phyloP scores from a whole-genome alignment of 2,888 invertebrate genomes.

The Drosophila stalkeri region DNA sequence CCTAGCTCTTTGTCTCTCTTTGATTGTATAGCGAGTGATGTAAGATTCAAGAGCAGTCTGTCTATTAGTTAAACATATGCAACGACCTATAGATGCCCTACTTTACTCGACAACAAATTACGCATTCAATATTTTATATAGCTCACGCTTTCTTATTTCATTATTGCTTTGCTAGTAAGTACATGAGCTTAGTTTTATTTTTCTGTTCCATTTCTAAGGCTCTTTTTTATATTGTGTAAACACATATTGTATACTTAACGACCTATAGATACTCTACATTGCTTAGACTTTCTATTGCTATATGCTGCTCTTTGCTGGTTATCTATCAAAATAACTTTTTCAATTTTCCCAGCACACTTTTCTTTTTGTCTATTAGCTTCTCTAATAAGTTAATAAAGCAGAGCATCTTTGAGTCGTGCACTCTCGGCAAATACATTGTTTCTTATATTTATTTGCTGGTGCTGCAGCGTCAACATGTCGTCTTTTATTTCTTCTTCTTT shows the following conservation, averaged over 20 bases:
- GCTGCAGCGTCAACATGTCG: conserved; percentile 47
- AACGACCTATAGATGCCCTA: not conserved
- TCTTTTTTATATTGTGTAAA: not conserved
- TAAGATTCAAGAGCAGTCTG: not conserved
- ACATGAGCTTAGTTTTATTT: not conserved
- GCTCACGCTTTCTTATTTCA: not conserved
- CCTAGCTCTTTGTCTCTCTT: not conserved
- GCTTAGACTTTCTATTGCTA: not conserved
- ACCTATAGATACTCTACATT: not conserved
- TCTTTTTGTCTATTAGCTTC: too few relatives aligned
- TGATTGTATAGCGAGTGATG: not conserved
- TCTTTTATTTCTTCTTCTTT: conserved; percentile 50
- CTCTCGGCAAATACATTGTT: not conserved
- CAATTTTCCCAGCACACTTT: too few relatives aligned
- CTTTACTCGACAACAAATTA: not conserved
- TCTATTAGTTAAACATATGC: not conserved
- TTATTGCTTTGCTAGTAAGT: not conserved
- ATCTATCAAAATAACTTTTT: too few relatives aligned
- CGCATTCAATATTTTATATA: not conserved
- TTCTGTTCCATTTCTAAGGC: not conserved
- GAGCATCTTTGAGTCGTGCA: conserved; percentile 4
- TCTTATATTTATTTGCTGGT: conserved; percentile 40
- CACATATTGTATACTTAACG: not conserved
- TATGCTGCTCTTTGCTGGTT: not conserved
- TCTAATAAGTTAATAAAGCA: not conserved